Conservation (phyloP, 2,888 invertebrate species). For the Gibbula magus region DNA sequence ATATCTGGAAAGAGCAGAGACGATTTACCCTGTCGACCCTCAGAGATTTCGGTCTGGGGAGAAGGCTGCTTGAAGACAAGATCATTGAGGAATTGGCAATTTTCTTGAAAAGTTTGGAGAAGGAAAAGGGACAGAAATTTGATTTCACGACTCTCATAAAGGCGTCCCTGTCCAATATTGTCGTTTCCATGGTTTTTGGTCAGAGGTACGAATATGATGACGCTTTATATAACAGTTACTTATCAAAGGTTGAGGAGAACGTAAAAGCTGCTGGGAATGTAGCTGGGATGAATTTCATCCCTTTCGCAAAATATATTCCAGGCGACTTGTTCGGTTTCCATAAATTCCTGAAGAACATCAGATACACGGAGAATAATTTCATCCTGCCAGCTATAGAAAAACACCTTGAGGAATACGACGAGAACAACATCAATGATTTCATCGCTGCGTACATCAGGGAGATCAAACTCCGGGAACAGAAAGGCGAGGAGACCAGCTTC, state of each 20-base stretch:
- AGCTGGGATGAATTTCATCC: conserved; percentile 31
- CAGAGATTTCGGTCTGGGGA: neutral
- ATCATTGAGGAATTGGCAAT: neutral
- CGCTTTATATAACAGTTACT: conserved; percentile 19
- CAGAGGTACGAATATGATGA: conserved; percentile 30
- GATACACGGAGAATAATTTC: conserved; percentile 12
- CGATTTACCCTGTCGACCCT: neutral
- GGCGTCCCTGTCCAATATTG: conserved; percentile 25
- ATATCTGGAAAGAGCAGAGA: neutral
- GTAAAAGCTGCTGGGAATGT: neutral
- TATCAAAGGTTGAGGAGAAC: conserved; percentile 11
- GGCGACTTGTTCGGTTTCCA: conserved; percentile 38
- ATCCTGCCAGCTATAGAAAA: conserved; percentile 30
- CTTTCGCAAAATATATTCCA: conserved; percentile 38
- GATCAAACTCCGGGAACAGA: conserved; percentile 23
- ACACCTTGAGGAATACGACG: conserved; percentile 34
- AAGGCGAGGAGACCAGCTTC: neutral
- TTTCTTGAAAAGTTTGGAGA: neutral
- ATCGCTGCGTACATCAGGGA: conserved; percentile 44
- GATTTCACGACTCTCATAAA: neutral
- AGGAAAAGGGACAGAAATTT: neutral
- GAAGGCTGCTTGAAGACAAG: neutral
- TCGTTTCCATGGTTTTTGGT: conserved; percentile 32
- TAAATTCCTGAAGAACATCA: conserved; percentile 5
- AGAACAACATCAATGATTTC: conserved; percentile 42